phyloP scores from a whole-genome alignment of 2,797 vertebrate genomes.

The Falco concolor region DNA sequence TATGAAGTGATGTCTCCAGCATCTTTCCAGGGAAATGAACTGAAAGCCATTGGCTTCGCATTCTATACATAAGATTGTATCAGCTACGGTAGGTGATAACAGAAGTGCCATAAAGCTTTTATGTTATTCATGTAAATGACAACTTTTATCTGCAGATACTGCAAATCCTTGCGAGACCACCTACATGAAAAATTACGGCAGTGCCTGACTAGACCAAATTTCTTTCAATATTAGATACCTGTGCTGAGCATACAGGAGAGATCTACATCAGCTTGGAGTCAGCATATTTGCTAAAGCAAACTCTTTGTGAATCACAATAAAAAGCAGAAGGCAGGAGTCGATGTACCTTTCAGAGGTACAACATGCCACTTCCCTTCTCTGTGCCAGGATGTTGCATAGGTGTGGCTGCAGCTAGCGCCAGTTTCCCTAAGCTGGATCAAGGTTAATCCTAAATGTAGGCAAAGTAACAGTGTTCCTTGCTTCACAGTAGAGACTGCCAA shows the following conservation, averaged over 20 bases:
- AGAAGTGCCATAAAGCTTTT: neutral
- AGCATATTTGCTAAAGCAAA: neutral
- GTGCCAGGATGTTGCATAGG: neutral
- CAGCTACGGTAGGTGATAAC: neutral
- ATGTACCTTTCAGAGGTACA: neutral
- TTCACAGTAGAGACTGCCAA: neutral
- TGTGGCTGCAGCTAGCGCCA: neutral
- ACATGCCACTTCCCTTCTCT: neutral
- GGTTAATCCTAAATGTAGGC: neutral
- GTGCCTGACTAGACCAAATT: neutral
- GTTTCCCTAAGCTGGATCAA: neutral
- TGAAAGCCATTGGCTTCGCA: neutral
- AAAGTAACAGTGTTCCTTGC: neutral
- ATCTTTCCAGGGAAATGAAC: neutral
- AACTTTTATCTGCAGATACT: neutral
- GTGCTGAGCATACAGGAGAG: neutral
- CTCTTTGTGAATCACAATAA: neutral
- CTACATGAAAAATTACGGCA: neutral
- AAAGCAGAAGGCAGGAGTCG: neutral
- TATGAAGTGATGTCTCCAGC: neutral
- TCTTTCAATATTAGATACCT: neutral
- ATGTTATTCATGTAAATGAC: neutral
- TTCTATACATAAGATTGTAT: neutral
- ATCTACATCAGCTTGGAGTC: neutral
- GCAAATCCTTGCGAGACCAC: neutral